Percentiles rank a stretch among this genome's conserved stretches.
phyloP scores from a whole-genome alignment of 2,888 invertebrate species.

The Dryocosmus kuriphilus region DNA sequence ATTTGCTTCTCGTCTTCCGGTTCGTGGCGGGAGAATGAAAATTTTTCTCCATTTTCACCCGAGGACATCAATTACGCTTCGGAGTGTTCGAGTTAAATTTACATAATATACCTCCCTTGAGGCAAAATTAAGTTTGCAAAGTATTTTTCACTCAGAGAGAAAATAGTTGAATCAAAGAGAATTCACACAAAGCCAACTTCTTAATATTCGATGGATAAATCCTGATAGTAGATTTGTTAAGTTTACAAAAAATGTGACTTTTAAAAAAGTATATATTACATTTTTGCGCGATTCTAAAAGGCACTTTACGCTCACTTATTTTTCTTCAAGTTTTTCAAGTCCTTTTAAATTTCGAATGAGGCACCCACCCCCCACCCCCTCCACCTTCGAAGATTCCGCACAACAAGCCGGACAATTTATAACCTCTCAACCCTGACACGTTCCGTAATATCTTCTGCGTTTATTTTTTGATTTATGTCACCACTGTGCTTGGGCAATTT shows the following conservation, averaged over 20 bases:
- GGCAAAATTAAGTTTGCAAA: not conserved
- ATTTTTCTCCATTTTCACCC: conserved; percentile 20
- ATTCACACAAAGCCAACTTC: no score
- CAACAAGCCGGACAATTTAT: conserved; percentile 37
- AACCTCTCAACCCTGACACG: conserved; percentile 27
- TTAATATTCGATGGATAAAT: no score
- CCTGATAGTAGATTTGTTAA: no score
- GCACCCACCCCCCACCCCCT: no score
- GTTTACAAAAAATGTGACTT: not conserved
- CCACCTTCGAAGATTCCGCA: not conserved
- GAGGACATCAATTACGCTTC: conserved; percentile 16
- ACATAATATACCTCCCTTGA: not conserved
- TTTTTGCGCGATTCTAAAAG: not conserved
- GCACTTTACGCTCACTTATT: not conserved
- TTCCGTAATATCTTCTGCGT: conserved; percentile 38
- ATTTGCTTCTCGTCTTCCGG: conserved; percentile 44
- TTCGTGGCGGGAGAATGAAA: conserved; percentile 31
- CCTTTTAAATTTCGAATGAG: not conserved
- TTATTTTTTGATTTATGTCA: conserved; percentile 55
- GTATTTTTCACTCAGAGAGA: not conserved
- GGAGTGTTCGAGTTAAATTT: conserved; percentile 11
- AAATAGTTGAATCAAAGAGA: not conserved
- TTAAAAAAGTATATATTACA: no score
- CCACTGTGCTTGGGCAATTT: conserved; percentile 52
- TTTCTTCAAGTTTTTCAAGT: not conserved